Percentiles rank a stretch among this genome's conserved stretches.
Conservation (phyloP, 2,113 vertebrate species). For the Patagioenas fasciata region DNA sequence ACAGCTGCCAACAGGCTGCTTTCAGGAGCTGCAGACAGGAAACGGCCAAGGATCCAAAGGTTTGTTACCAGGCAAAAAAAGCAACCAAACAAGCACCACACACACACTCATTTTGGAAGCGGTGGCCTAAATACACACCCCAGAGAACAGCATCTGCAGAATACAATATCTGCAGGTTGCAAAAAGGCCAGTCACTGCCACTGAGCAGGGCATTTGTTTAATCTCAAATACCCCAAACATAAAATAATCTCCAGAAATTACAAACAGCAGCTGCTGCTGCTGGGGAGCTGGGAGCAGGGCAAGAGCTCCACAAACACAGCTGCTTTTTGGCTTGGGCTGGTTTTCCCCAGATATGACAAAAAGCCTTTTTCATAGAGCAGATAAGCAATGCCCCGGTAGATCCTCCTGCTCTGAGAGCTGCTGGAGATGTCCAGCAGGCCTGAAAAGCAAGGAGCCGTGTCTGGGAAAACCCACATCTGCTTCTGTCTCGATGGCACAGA, state of each 20-base stretch:
- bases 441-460: background rate
- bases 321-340: slow-evolving; percentile 19
- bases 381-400: slow-evolving; percentile 12
- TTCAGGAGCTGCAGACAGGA: slow-evolving; percentile 40
- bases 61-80: slow-evolving; percentile 42
- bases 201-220: background rate
- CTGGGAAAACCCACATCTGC: background rate
- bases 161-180: background rate
- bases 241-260: slow-evolving; percentile 6
- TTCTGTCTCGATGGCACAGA: background rate
- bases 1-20: slow-evolving; percentile 46
- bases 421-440: background rate
- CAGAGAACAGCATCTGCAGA: background rate
- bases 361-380: slow-evolving; percentile 4
- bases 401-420: background rate
- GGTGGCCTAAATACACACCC: background rate
- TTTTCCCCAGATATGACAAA: slow-evolving; percentile 31
- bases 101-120: background rate
- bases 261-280: slow-evolving; percentile 35
- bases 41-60: slow-evolving; percentile 19
- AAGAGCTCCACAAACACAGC: slow-evolving; percentile 50
- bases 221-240: background rate
- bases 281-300: slow-evolving; percentile 28
- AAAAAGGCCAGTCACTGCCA: background rate
- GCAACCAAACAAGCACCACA: too few relatives aligned